Evolutionary conservation across 2,113 vertebrate species (phyloP), one percentile per base, ranked within the genome.

Genomic region (Channa maculata): DNA sequence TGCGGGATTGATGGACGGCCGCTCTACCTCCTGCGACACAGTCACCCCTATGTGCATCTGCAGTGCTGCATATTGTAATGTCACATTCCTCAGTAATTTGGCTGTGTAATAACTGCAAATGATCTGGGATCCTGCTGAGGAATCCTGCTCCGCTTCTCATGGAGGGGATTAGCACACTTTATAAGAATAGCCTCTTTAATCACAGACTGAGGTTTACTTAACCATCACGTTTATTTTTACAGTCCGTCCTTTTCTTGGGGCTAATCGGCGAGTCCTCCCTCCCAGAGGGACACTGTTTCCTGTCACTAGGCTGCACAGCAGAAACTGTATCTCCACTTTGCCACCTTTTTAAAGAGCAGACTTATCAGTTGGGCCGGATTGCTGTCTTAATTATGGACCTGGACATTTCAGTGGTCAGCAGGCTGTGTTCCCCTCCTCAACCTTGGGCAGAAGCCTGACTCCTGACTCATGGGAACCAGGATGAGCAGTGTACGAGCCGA

Each of bases 141-240:
- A 81, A 68, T 61, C 81, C 65, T 80, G 66, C 70, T 69, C 79
- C 9, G 68, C 77, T 86, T 90, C 84, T 89, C 88, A 86, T 85
- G 82, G 53, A 82, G 69, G 61, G 70, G 83, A 88, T 90, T 89
- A 84, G 85, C 73, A 80, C 78, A 77, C 77, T 77, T 86, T 92
- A 24, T 88, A 90, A 91, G 77, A 91, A 89, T 78, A 84, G 86
- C 77, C 81, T 75, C 87, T 90, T 91, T 93, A 93, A 92, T 93
- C 90, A 91, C 79, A 92, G 83, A 84, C 77, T 65, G 84, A 79
- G 67, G 85, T 92, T 93, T 87, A 74, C 89, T 92, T 89, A 88
- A 89, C 80, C 77, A 84, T 80, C 33, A 12, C 80, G 79, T 93
- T 93, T 92, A 92, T 93, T 93, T 93, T 93, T 92, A 91, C 90